Conservation (phyloP, 2,888 invertebrate genomes). For the Aspidapion aeneum region DNA sequence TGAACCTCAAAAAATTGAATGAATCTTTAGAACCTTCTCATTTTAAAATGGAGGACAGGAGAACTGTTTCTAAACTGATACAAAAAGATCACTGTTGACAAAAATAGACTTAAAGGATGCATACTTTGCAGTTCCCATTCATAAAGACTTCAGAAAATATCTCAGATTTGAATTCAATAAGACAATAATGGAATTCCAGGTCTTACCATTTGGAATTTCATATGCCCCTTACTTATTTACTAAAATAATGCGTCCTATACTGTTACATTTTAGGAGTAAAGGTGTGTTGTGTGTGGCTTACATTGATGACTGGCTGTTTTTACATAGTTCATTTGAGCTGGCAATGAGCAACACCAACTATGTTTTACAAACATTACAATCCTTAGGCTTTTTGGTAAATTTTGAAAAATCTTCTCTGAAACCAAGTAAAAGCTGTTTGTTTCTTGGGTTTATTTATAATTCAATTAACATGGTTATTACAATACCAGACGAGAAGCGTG, state of each 20-base stretch:
- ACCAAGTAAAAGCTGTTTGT: neutral
- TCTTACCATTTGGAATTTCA: neutral
- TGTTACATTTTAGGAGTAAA: neutral
- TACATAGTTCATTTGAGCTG: neutral
- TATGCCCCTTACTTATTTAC: neutral
- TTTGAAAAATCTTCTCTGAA: conserved; percentile 3
- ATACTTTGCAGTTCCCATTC: conserved; percentile 24
- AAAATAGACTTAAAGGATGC: conserved; percentile 10
- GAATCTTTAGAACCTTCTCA: neutral
- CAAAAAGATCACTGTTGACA: no score
- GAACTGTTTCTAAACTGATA: no score
- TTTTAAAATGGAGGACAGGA: neutral
- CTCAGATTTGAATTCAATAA: no score
- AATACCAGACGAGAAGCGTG: neutral
- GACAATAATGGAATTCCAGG: no score
- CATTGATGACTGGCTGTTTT: conserved; percentile 7
- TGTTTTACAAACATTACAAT: neutral
- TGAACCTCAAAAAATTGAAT: conserved; percentile 2
- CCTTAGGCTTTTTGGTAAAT: conserved; percentile 1
- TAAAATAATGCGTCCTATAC: neutral
- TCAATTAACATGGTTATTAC: neutral
- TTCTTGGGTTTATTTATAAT: conserved; percentile 11
- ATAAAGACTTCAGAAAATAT: conserved; percentile 24
- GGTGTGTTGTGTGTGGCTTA: neutral
- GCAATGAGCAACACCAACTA: neutral